Evolutionary conservation across 2,888 invertebrate species (phyloP).

Genomic region (Hirtodrosophila duncani): DNA sequence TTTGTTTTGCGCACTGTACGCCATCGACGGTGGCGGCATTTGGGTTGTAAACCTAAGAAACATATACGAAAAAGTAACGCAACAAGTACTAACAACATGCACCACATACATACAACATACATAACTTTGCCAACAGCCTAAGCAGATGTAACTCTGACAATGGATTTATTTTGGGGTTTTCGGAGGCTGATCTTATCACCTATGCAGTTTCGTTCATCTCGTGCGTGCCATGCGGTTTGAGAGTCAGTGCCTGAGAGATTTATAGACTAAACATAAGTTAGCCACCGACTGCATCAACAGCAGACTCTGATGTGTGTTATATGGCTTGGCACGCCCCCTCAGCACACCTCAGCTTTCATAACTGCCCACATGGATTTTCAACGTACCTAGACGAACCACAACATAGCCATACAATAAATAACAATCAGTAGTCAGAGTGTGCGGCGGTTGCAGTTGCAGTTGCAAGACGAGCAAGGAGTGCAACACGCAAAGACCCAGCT

Average conservation of each 20-base stretch:
- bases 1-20: too few relatives aligned
- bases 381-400: constrained; percentile 29
- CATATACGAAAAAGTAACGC: too few relatives aligned
- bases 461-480: background rate
- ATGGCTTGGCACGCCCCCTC: constrained; percentile 24
- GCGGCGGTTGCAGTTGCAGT: constrained; percentile 2
- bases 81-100: too few relatives aligned
- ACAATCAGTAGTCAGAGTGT: constrained; percentile 56
- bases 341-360: constrained; percentile 33
- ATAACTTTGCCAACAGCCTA: too few relatives aligned
- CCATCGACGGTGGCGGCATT: too few relatives aligned
- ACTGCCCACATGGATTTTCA: constrained; percentile 29
- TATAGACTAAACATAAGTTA: too few relatives aligned
- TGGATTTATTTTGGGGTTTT: too few relatives aligned
- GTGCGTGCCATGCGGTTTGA: constrained; percentile 16
- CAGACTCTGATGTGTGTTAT: constrained; percentile 16
- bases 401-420: constrained; percentile 62
- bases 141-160: background rate
- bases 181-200: too few relatives aligned
- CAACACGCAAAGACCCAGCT: constrained; percentile 43
- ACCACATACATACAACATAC: too few relatives aligned
- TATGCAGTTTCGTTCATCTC: background rate
- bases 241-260: constrained; percentile 24
- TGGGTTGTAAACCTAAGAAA: too few relatives aligned
- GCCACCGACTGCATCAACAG: constrained; percentile 6